Conservation (phyloP, 2,113 vertebrate species). For the Daboia siamensis region DNA sequence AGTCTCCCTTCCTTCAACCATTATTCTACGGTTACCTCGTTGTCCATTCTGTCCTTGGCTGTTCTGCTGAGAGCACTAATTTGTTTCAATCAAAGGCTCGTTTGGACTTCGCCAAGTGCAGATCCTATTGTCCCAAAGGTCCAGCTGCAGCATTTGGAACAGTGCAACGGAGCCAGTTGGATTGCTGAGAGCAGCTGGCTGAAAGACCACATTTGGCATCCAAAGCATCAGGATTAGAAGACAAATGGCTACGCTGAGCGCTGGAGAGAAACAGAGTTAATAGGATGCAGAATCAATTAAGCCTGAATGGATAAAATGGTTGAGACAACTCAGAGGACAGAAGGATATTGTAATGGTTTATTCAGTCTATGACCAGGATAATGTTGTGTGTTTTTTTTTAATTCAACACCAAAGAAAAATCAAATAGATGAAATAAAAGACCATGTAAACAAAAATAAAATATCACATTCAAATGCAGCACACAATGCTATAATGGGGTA, state of each 20-base stretch:
- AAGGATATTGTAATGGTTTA: neutral
- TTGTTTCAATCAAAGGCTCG: neutral
- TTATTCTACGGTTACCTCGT: fast-evolving
- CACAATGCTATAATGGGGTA: neutral
- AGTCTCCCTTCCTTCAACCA: slow-evolving; percentile 15
- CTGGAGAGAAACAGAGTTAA: neutral
- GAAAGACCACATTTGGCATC: neutral
- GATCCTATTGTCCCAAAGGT: neutral
- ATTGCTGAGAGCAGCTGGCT: neutral
- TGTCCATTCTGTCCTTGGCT: slow-evolving; percentile 2
- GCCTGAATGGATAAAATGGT: neutral
- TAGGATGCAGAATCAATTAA: slow-evolving; percentile 8
- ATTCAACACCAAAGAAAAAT: neutral
- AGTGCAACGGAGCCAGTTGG: neutral
- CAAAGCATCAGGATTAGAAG: neutral
- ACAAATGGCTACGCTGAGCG: neutral
- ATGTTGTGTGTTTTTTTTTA: too few relatives aligned
- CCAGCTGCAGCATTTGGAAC: neutral
- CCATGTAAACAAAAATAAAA: neutral
- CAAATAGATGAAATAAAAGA: neutral
- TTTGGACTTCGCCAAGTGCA: neutral
- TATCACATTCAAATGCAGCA: neutral
- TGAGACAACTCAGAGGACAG: neutral
- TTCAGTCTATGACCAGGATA: neutral
- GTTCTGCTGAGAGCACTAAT: slow-evolving; percentile 6